Percentiles rank a stretch among this genome's conserved stretches.
Conservation (phyloP, 2,888 invertebrate genomes). For the Gibbula magus region DNA sequence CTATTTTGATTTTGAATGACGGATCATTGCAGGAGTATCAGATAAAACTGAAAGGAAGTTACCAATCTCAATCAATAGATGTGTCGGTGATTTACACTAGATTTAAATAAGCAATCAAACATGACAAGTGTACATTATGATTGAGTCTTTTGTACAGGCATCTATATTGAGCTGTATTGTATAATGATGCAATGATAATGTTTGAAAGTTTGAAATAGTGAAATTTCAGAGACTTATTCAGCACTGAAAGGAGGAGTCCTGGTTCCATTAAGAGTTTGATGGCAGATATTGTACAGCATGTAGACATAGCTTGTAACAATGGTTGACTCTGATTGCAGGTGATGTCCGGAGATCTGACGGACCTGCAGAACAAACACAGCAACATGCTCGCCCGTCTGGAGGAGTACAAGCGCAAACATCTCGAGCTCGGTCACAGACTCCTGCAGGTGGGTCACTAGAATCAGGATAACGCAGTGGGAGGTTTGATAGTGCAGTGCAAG, state of each 20-base stretch:
- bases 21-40: neutral
- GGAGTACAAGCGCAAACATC: conserved; percentile 87
- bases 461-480: neutral
- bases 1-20: neutral
- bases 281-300: no score
- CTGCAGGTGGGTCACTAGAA: conserved; percentile 82
- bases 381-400: conserved; percentile 87
- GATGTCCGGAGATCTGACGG: conserved; percentile 85
- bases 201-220: no score
- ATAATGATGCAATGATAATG: no score
- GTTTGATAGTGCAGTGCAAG: neutral
- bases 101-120: no score
- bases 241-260: no score
- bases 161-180: no score
- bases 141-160: no score
- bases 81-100: no score
- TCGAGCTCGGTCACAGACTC: conserved; percentile 88
- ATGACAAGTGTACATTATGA: no score
- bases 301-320: no score
- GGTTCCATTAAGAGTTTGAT: no score
- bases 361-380: conserved; percentile 87
- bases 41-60: neutral
- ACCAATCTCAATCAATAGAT: neutral
- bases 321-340: conserved; percentile 68
- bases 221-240: no score